These are phyloP conservation scores for Platycheirus rosarum DNA, from an alignment of 2,888 invertebrate genomes.

Conservation along the genomic window DNA sequence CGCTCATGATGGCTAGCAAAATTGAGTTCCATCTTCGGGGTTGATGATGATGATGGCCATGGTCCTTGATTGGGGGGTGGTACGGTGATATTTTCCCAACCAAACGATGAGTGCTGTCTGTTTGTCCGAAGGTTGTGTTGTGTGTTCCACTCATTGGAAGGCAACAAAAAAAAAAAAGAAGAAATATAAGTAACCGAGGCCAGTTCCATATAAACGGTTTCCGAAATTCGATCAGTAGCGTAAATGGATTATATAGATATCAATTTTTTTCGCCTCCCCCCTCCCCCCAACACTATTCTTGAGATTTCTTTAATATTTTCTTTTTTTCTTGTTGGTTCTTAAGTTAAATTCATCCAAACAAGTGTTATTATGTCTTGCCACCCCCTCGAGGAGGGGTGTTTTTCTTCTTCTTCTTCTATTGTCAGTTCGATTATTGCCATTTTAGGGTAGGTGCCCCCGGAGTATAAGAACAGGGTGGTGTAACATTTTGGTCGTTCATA, in stretches of 20 bases:
- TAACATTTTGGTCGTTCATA: constrained; percentile 45
- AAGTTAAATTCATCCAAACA: constrained; percentile 61
- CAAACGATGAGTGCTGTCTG: constrained; percentile 60
- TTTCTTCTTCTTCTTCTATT: constrained; percentile 65
- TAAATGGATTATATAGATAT: constrained; percentile 76
- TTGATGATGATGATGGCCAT: constrained; percentile 52
- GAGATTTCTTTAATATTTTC: constrained; percentile 47
- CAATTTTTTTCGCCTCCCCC: constrained; percentile 72
- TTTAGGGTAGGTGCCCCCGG: constrained; percentile 24
- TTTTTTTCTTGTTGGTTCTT: constrained; percentile 7
- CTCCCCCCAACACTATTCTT: constrained; percentile 32
- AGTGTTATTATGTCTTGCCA: constrained; percentile 71
- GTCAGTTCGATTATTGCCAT: constrained; percentile 74
- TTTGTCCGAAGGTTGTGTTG: constrained; percentile 57
- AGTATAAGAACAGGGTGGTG: constrained; percentile 9
- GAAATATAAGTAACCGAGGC: constrained; percentile 63
- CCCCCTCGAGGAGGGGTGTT: constrained; percentile 40
- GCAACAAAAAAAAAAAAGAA: constrained; percentile 10
- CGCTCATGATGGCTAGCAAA: constrained; percentile 55
- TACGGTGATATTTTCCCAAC: constrained; percentile 59
- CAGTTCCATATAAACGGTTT: constrained; percentile 74
- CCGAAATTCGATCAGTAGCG: constrained; percentile 76
- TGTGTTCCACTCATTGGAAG: constrained; percentile 43
- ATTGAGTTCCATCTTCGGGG: constrained; percentile 70
- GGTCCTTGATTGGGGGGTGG: constrained; percentile 19